These are phyloP conservation scores for Aphelocoma coerulescens DNA, from an alignment of 2,113 vertebrate genomes.

Conservation along the genomic window DNA sequence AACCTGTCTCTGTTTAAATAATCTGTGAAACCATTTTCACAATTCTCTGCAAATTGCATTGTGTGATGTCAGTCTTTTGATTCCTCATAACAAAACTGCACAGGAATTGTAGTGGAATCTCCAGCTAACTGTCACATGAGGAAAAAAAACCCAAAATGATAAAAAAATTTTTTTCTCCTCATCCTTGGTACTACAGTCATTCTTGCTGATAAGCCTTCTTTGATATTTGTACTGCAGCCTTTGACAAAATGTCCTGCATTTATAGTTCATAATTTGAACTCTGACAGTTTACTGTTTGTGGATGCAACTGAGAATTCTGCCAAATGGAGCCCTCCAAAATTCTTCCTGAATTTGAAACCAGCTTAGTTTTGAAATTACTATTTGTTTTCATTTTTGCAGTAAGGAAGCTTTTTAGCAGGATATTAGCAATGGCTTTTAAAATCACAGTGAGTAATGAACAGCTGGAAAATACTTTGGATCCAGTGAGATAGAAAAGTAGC, in stretches of 20 bases:
- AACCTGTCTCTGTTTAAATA: neutral
- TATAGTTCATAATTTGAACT: neutral
- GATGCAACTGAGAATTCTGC: neutral
- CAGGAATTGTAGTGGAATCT: neutral
- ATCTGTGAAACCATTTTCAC: neutral
- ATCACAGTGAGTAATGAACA: neutral
- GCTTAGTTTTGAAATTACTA: neutral
- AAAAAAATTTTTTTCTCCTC: neutral
- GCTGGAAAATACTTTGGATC: neutral
- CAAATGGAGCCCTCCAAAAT: neutral
- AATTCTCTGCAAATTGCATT: neutral
- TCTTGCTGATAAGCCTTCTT: neutral
- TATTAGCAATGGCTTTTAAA: neutral
- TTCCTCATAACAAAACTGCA: neutral
- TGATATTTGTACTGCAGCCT: neutral
- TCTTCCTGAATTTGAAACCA: neutral
- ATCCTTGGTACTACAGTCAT: neutral
- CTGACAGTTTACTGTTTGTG: neutral
- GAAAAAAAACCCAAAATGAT: fast-evolving
- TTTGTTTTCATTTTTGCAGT: neutral
- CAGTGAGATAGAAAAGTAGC: neutral
- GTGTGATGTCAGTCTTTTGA: neutral
- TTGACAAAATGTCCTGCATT: neutral
- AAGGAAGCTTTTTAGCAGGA: neutral
- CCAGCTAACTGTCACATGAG: neutral